phyloP scores from a whole-genome alignment of 2,797 vertebrate species.

The Allobates femoralis region DNA sequence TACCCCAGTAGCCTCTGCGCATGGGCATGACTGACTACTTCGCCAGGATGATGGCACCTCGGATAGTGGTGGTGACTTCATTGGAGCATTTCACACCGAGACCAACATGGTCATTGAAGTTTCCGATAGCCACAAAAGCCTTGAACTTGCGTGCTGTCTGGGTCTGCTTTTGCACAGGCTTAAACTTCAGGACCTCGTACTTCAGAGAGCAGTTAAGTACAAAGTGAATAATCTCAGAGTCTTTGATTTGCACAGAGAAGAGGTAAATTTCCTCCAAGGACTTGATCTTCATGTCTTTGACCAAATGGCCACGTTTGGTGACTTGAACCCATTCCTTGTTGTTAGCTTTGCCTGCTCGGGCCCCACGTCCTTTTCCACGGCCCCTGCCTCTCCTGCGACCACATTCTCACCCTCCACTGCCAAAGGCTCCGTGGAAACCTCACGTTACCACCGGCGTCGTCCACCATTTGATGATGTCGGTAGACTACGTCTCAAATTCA shows the following conservation, averaged over 20 bases:
- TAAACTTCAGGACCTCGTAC: conserved; percentile 97
- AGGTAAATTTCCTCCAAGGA: conserved; percentile 97
- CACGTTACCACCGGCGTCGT: conserved; percentile 98
- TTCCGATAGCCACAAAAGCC: conserved; percentile 97
- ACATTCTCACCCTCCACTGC: conserved; percentile 77
- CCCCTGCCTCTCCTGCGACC: conserved; percentile 90
- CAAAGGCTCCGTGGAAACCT: conserved; percentile 91
- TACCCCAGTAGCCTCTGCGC: conserved; percentile 96
- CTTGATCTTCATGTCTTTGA: conserved; percentile 99
- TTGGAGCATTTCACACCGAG: conserved; percentile 98
- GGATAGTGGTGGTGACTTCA: conserved; percentile 96
- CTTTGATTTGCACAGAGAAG: conserved; percentile 97
- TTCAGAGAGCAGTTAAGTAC: conserved; percentile 94
- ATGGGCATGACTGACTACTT: conserved; percentile 96
- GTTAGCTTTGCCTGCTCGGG: conserved; percentile 84
- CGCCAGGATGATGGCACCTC: conserved; percentile 95
- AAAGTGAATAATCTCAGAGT: conserved; percentile 98
- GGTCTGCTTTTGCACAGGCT: conserved; percentile 99
- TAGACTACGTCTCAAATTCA: too few relatives aligned
- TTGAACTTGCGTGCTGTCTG: conserved; percentile 98
- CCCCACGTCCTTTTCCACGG: conserved; percentile 87
- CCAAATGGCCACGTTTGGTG: conserved; percentile 95
- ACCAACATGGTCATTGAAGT: conserved; percentile 96
- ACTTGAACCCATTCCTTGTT: conserved; percentile 97
- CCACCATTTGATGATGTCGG: conserved; percentile 99